phyloP scores from a whole-genome alignment of 2,888 invertebrate species.

The Drosophila meridionalis region DNA sequence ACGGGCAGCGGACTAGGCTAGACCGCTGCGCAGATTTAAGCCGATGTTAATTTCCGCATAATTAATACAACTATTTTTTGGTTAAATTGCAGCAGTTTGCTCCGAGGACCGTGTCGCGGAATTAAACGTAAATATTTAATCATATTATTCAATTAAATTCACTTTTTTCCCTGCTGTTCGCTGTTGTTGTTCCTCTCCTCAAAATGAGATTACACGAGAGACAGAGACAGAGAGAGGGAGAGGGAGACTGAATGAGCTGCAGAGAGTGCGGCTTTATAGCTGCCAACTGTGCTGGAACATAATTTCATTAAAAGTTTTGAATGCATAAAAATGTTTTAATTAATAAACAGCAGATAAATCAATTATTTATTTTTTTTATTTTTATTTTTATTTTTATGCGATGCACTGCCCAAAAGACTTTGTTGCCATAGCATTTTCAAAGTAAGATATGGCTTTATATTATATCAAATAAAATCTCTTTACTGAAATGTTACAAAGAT shows the following conservation, averaged over 20 bases:
- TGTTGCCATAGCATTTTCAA: not conserved
- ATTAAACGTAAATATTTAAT: conserved; percentile 39
- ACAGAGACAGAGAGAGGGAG: not conserved
- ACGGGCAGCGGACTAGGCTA: not conserved
- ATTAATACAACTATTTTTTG: conserved; percentile 35
- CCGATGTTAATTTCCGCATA: conserved; percentile 43
- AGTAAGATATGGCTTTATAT: not conserved
- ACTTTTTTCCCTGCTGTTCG: conserved; percentile 4
- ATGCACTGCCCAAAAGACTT: not conserved
- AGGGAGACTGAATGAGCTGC: not conserved
- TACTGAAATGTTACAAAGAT: too few relatives aligned
- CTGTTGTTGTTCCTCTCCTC: not conserved
- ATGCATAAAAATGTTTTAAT: conserved; percentile 11
- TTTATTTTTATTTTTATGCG: not conserved
- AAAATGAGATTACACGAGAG: conserved; percentile 4
- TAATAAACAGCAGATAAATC: conserved; percentile 18
- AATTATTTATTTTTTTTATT: conserved; percentile 16
- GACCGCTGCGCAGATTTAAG: conserved; percentile 17
- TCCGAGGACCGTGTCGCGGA: conserved; percentile 7
- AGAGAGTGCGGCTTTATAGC: conserved; percentile 1
- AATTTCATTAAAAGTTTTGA: conserved; percentile 22
- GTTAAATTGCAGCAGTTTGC: conserved; percentile 16
- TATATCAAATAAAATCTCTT: too few relatives aligned
- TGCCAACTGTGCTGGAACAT: conserved; percentile 1
- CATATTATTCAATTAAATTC: conserved; percentile 44